Base-by-base conservation (phyloP, 2,113 vertebrate species). In the Heterotilapia buettikoferi region DNA sequence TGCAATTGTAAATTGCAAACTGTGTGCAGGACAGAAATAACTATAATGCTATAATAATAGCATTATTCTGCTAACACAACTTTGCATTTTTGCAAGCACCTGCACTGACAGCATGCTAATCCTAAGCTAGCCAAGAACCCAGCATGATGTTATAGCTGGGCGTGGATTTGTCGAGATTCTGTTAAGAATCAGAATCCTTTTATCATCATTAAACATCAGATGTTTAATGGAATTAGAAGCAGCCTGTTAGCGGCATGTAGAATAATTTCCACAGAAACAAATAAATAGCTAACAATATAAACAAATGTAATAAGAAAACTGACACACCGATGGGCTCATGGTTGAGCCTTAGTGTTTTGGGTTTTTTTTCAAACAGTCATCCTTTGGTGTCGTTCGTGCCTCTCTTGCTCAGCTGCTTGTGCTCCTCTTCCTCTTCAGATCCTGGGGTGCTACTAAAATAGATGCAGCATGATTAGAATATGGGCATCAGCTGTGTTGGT, bases 211-310 rank as follows among this genome's bases (percentile, higher is more conserved):
- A 33, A 10, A 61, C 57, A 18, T 33, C 57, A 61, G 57, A 18
- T 0, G 0, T 0, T 61, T 31, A 0, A 61, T 18, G 29, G 57
- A 0, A 18, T 61, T 33, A 61, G 57, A 6, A 61, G 57, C 57
- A 61, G 14, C 57, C 57, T 61, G 57, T 31, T 18, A 31, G 57
- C 16, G 33, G 57, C 57, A 4, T 61, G 14, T 18, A 31, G 8
- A 61, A 61, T 0, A 1, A 9, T 2, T 61, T 61, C 57, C 29
- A 33, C 57, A 18, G 57, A 61, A 31, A 61, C 57, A 3, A 9
- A 57, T 16, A 57, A 29, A 57, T 3, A 59, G 57, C 3, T 2
- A 18, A 59, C 26, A 31, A 7, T 18, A 4, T 31, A 31, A 59
- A 59, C 14, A 59, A 2, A 59, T 2, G 56, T 16, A 9, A 59